Evolutionary conservation across 2,797 vertebrate genomes (phyloP).

Genomic region (Anguilla megastoma): DNA sequence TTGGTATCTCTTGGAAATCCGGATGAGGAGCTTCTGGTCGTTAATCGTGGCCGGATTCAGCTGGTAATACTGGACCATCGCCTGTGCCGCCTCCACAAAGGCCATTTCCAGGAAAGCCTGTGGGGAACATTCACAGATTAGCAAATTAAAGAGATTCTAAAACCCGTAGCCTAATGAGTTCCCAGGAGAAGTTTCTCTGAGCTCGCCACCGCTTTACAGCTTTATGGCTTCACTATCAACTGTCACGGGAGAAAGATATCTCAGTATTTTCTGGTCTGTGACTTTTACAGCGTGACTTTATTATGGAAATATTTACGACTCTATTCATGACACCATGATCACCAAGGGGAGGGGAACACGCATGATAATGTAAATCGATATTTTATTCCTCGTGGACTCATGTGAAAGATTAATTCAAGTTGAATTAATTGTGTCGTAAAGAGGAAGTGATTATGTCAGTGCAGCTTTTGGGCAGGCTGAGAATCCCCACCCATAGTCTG

Average conservation of each 20-base stretch:
- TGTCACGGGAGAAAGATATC: not conserved
- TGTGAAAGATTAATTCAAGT: not conserved
- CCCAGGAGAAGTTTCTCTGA: not conserved
- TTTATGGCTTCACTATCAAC: not conserved
- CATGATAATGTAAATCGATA: not conserved
- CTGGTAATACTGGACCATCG: conserved; percentile 98
- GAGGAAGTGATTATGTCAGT: not conserved
- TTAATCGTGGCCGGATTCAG: conserved; percentile 89
- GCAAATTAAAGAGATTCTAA: not conserved
- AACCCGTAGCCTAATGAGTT: not conserved
- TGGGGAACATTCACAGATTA: conserved; percentile 38
- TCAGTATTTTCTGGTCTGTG: not conserved
- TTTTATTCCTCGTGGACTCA: not conserved
- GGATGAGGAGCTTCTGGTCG: conserved; percentile 91
- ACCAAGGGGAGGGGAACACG: not conserved
- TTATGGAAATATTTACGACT: not conserved
- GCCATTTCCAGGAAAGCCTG: conserved; percentile 99
- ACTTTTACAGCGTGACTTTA: not conserved
- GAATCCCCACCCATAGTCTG: not conserved
- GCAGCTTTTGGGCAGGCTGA: not conserved
- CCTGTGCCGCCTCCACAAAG: conserved; percentile 93
- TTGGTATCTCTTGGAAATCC: conserved; percentile 98
- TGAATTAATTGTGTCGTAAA: not conserved
- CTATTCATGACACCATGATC: not conserved
- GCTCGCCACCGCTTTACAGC: not conserved